phyloP scores from a whole-genome alignment of 2,113 vertebrate genomes.

The Platichthys stellatus region DNA sequence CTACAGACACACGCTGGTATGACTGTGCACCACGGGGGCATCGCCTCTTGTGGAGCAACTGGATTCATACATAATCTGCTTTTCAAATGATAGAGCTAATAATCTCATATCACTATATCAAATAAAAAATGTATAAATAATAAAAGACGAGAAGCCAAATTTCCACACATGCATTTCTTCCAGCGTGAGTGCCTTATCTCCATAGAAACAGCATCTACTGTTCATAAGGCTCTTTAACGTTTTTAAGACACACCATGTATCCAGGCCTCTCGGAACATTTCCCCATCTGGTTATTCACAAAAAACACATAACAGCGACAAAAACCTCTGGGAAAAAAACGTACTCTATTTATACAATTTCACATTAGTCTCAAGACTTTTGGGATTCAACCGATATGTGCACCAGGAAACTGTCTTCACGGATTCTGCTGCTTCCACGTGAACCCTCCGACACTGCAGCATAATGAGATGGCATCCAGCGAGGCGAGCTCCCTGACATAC shows the following conservation, averaged over 20 bases:
- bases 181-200: conserved; percentile 24
- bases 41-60: neutral
- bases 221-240: neutral
- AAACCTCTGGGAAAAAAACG: neutral
- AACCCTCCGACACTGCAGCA: conserved; percentile 2
- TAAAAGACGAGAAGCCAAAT: neutral
- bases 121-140: neutral
- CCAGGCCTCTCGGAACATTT: neutral
- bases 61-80: neutral
- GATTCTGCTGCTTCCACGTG: neutral
- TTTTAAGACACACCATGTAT: neutral
- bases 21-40: neutral
- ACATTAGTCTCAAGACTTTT: neutral
- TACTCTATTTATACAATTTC: conserved; percentile 1
- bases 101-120: neutral
- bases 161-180: neutral
- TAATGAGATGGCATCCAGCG: conserved; percentile 12
- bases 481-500: conserved; percentile 35
- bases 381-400: neutral
- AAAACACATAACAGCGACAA: neutral
- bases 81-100: neutral
- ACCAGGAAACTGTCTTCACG: neutral
- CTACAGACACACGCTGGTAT: neutral
- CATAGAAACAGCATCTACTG: conserved; percentile 36
- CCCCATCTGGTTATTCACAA: neutral